These are phyloP conservation scores for Phenganax stokvisi DNA, from an alignment of 92 coral and sea anemone species.

Conservation along the genomic window DNA sequence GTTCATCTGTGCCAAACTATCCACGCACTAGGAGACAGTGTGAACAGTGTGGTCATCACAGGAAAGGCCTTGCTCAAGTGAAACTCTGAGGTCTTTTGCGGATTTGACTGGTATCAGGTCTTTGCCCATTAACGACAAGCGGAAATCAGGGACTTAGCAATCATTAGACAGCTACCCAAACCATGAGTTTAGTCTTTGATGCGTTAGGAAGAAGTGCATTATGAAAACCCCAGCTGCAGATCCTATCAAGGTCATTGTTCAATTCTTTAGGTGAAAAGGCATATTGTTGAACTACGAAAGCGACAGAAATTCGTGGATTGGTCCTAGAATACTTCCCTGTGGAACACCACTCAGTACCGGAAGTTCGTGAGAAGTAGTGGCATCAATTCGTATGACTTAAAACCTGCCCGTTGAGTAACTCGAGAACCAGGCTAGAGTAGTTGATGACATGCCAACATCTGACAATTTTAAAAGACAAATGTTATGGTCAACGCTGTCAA, in stretches of 20 bases:
- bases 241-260: slow-evolving; percentile 31
- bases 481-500: not conserved
- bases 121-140: slow-evolving; percentile 38
- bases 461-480: too few species aligned
- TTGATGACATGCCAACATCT: too few species aligned
- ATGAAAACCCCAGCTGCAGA: slow-evolving; percentile 40
- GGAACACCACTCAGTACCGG: slow-evolving; percentile 21
- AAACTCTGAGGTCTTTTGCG: slow-evolving; percentile 40
- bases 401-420: not conserved
- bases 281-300: not conserved
- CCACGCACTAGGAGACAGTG: slow-evolving; percentile 38
- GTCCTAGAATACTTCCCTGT: slow-evolving; percentile 33
- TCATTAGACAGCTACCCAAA: slow-evolving; percentile 47
- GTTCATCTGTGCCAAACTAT: slow-evolving; percentile 36
- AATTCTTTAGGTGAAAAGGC: not conserved
- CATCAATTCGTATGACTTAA: slow-evolving; percentile 12
- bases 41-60: slow-evolving; percentile 18
- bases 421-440: too few species aligned
- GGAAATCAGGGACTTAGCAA: slow-evolving; percentile 36
- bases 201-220: slow-evolving; percentile 34
- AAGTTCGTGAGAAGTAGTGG: slow-evolving; percentile 15
- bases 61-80: slow-evolving; percentile 23
- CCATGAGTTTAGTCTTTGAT: slow-evolving; percentile 39
- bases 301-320: not conserved
- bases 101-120: slow-evolving; percentile 31